Evolutionary conservation across 2,113 vertebrate genomes (phyloP), one percentile per base, ranked within the genome.

Genomic region (Castor canadensis): DNA sequence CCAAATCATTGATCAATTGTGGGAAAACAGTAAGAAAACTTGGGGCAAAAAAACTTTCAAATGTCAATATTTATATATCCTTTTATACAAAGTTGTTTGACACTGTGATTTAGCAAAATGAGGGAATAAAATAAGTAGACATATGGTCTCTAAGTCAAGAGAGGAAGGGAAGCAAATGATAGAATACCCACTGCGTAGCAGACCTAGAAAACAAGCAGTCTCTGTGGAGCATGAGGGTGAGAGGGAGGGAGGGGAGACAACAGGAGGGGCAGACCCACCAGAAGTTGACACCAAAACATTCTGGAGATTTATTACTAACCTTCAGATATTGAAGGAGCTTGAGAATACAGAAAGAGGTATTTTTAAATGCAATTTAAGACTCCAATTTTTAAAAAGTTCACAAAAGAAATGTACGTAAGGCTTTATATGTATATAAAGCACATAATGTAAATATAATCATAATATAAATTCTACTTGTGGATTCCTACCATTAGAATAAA

Each of bases 221-320:
- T 12, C 72, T 32, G 3, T 0, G 4, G 22, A 30, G 12, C 32
- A 69, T 56, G 22, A 38, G 5, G 19, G 0, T 22, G 6, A 1
- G 0, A 0, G 3, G 11, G 5, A 4, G 3, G 7, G 5, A 10
- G 4, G 4, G 40, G 4, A 66, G 19, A 12, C 17, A 10, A 20
- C 0, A 9, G 17, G 20, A 40, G 86, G 15, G 32, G n/a, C 5
- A 26, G 7, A 3, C 12, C 54, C 56, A 35, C 5, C 40, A 62
- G 26, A 66, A 88, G 19, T 15, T 40, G 1, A 19, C 7, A 26
- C 24, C 24, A 45, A 58, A 26, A 28, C 26, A 56, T 22, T 5
- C 32, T 71, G 9, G 0, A 43, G 40, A 9, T 35, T 38, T 38
- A 76, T 9, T 13, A 0, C 7, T 26, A 75, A 52, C 10, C 15